These are phyloP conservation scores for Drosophila picticornis DNA, from an alignment of 2,888 invertebrate genomes.

Conservation along the genomic window DNA sequence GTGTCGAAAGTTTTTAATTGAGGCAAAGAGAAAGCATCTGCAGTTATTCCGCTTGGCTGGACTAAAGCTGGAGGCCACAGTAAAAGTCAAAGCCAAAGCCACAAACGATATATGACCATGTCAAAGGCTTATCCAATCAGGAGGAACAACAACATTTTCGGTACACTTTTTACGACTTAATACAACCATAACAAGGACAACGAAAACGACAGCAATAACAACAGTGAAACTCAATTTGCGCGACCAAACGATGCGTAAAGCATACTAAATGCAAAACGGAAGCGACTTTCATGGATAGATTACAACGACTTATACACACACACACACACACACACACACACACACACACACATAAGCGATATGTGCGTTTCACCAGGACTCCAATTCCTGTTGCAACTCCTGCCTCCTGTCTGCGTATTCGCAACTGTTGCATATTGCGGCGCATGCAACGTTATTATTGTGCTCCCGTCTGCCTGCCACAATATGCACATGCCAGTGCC, in stretches of 20 bases:
- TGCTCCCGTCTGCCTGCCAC: slow-evolving; percentile 39
- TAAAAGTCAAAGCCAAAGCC: background rate
- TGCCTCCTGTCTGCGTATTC: slow-evolving; percentile 33
- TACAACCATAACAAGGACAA: background rate
- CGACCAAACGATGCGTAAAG: slow-evolving; percentile 75
- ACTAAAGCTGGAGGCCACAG: slow-evolving; percentile 1
- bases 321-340: background rate
- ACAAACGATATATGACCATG: slow-evolving; percentile 24
- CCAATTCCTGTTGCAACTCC: background rate
- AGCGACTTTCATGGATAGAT: slow-evolving; percentile 69
- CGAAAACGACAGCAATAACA: slow-evolving; percentile 13
- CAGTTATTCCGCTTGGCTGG: slow-evolving; percentile 17
- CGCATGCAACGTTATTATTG: slow-evolving; percentile 63
- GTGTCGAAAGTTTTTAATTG: slow-evolving; percentile 49
- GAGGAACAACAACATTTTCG: slow-evolving; percentile 42
- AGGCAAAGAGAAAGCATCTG: background rate
- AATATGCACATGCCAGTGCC: slow-evolving; percentile 11
- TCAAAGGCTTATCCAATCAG: slow-evolving; percentile 47
- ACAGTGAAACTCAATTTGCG: slow-evolving; percentile 70
- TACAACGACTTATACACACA: slow-evolving; percentile 44
- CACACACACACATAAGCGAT: background rate
- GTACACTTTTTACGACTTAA: slow-evolving; percentile 10
- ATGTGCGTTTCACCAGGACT: slow-evolving; percentile 19
- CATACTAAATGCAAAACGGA: slow-evolving; percentile 74
- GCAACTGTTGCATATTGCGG: slow-evolving; percentile 74